These are phyloP conservation scores for Drosophila affinis DNA, from an alignment of 2,888 invertebrate species.

Conservation along the genomic window DNA sequence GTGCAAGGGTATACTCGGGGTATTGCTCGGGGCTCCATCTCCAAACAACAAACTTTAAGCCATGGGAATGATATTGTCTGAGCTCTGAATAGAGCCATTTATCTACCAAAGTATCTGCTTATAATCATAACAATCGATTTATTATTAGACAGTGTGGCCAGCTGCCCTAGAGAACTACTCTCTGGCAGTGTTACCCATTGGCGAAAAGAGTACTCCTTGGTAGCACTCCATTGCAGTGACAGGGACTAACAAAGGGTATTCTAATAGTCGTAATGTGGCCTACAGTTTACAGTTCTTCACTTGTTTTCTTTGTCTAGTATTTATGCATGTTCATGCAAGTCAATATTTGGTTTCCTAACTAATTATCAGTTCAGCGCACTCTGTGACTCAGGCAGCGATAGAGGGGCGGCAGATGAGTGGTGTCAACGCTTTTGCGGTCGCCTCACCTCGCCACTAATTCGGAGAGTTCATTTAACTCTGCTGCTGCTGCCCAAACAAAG, in stretches of 20 bases:
- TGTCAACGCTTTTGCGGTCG: slow-evolving; percentile 58
- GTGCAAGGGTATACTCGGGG: background rate
- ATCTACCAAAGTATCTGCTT: too few relatives aligned
- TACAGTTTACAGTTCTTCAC: background rate
- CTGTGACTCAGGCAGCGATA: slow-evolving; percentile 29
- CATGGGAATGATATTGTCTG: too few relatives aligned
- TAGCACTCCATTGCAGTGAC: too few relatives aligned
- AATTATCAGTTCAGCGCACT: slow-evolving; percentile 80
- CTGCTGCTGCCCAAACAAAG: slow-evolving; percentile 34
- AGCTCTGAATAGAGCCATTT: background rate
- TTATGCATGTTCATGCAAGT: slow-evolving; percentile 67
- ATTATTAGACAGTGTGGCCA: background rate
- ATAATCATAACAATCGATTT: background rate
- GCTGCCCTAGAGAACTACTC: too few relatives aligned
- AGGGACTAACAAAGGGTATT: background rate
- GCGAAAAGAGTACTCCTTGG: too few relatives aligned
- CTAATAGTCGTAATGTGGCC: background rate
- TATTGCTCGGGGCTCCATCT: too few relatives aligned
- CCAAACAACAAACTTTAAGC: background rate
- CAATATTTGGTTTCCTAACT: slow-evolving; percentile 76
- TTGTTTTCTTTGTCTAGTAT: slow-evolving; percentile 20
- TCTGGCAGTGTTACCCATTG: too few relatives aligned
- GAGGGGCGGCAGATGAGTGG: slow-evolving; percentile 40
- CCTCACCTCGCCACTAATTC: slow-evolving; percentile 42
- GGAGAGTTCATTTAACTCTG: slow-evolving; percentile 74